Percentiles rank a stretch among this genome's conserved stretches.
These are phyloP conservation scores for Poecilobothrus nobilitatus DNA, from an alignment of 2,888 invertebrate species.

Conservation along the genomic window DNA sequence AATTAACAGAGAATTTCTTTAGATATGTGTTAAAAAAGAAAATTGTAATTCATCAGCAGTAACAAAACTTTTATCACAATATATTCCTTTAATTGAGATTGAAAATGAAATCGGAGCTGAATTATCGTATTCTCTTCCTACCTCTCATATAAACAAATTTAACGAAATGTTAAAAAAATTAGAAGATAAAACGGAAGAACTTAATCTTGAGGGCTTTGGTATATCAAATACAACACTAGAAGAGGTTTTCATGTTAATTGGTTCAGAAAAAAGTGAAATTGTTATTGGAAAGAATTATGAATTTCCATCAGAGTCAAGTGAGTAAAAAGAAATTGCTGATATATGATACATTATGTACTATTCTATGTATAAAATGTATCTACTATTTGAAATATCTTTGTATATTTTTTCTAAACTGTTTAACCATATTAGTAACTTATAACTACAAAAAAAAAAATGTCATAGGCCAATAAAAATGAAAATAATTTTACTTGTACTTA, in stretches of 20 bases:
- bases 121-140: constrained; percentile 59
- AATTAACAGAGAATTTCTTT: neutral
- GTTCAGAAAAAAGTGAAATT: constrained; percentile 62
- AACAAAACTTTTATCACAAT: constrained; percentile 52
- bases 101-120: constrained; percentile 69
- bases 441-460: no score
- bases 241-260: constrained; percentile 44
- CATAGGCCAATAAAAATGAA: no score
- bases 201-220: constrained; percentile 70
- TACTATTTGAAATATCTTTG: no score
- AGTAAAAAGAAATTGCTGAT: no score
- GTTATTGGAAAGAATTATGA: no score
- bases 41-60: constrained; percentile 47
- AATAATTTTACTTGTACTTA: no score
- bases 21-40: constrained; percentile 47
- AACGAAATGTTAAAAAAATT: constrained; percentile 60
- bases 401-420: no score
- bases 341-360: no score
- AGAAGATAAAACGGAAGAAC: constrained; percentile 49
- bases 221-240: constrained; percentile 79
- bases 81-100: constrained; percentile 57
- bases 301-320: no score
- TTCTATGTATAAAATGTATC: no score
- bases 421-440: no score
- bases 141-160: constrained; percentile 53